Conservation (phyloP, 2,797 vertebrate genomes). For the Alectoris magna region DNA sequence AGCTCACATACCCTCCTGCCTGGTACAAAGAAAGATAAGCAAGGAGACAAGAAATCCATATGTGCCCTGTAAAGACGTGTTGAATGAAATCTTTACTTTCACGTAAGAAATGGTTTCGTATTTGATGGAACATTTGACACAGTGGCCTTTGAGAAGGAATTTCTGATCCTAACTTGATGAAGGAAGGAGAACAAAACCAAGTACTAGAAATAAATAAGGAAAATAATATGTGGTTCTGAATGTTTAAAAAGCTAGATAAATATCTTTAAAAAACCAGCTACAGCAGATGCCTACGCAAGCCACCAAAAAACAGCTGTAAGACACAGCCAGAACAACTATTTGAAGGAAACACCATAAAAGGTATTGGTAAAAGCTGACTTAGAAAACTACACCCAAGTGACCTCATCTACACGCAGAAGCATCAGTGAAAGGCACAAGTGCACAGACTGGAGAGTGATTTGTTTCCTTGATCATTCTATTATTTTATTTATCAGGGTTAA, state of each 20-base stretch:
- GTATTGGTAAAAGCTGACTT: neutral
- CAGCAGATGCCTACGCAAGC: neutral
- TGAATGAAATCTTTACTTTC: neutral
- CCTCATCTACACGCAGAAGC: neutral
- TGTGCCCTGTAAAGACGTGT: neutral
- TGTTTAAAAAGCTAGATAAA: neutral
- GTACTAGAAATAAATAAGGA: neutral
- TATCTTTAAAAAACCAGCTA: neutral
- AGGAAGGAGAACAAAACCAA: constrained; percentile 14
- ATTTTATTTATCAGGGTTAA: neutral
- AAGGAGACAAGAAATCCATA: neutral
- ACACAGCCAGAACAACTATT: neutral
- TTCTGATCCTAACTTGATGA: constrained; percentile 25
- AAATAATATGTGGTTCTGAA: neutral
- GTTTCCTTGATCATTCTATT: neutral
- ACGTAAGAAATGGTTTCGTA: neutral
- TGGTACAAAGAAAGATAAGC: neutral
- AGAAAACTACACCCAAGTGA: neutral
- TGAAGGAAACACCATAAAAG: neutral
- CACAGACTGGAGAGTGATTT: neutral
- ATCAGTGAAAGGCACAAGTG: neutral
- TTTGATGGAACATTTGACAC: neutral
- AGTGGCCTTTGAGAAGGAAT: constrained; percentile 26
- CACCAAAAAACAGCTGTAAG: neutral
- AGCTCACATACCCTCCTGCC: neutral